Evolutionary conservation across 1,140 invertebrate genomes (phyloP).

Genomic region (Arctopsyche grandis): DNA sequence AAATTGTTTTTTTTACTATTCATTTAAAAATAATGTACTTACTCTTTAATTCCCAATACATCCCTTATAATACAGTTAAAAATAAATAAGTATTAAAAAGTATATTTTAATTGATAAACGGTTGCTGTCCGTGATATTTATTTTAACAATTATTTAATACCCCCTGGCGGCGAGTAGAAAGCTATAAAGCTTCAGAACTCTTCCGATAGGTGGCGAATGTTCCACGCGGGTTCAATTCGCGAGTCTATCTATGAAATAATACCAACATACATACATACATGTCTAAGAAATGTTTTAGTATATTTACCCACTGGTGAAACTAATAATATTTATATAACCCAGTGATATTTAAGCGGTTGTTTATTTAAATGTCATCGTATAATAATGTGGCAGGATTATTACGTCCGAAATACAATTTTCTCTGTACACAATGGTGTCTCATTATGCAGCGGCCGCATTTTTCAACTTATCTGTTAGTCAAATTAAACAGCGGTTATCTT

Average conservation of each 20-base stretch:
- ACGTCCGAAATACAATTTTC: conserved; percentile 2
- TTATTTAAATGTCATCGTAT: conserved; percentile 16
- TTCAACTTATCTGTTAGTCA: conserved; percentile 30
- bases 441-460: conserved; percentile 31
- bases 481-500: conserved; percentile 31
- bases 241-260: no score
- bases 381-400: background rate
- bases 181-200: conserved; percentile 3
- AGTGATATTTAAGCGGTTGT: background rate
- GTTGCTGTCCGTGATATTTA: background rate
- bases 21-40: no score
- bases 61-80: no score
- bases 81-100: background rate
- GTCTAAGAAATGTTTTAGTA: no score
- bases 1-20: no score
- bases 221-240: background rate
- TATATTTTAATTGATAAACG: background rate
- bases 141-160: conserved; percentile 16
- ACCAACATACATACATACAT: no score
- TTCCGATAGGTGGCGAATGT: conserved; percentile 25
- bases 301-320: no score
- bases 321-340: background rate
- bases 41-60: no score
- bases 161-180: conserved; percentile 40
- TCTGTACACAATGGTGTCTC: conserved; percentile 9